Evolutionary conservation across 2,888 invertebrate species (phyloP), one percentile per base, ranked within the genome.

Genomic region (Maniola hyperantus): DNA sequence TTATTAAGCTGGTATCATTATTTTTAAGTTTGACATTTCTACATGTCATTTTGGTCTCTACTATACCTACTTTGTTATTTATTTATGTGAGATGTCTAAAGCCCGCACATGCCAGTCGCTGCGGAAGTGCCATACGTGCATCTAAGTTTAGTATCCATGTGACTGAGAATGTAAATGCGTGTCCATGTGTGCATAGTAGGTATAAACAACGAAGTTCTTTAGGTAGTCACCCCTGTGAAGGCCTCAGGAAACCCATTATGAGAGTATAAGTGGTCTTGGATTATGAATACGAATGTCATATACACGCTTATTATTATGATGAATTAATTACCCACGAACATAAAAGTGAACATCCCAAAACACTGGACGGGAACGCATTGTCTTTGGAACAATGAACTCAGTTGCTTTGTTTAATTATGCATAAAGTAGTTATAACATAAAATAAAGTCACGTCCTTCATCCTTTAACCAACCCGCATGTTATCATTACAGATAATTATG

Each of bases 321-420:
- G 78, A 82, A 83, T 84, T 82, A 83, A 85, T 85, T 84, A 83
- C 75, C 71, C 73, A 79, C 72, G 69, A 72, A 78, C 75, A 75
- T 77, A 77, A 75, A 78, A 76, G 76, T 77, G 76, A 73, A 79
- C 81, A 83, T 84, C 83, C 81, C 76, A 82, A 83, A 83, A 83
- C 80, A 82, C 79, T 75, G 67, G 76, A 73, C 75, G 73, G 76
- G 76, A 77, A 75, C 72, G 74, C 82, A 86, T 86, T 85, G 86
- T 85, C 77, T 82, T 76, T 72, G 67, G 77, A 81, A 83, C 84
- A 84, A 83, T 83, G 78, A 82, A 79, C 76, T 75, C 64, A 33
- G 74, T 74, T 69, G 68, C 64, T 64, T 67, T 70, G 62, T 72
- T 72, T 71, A 69, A 73, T 74, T 73, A 74, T 73, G 72, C 71